A percentile compares a stretch with the other conserved stretches of the same genome.
Conservation (phyloP, 2,113 vertebrate species). For the Solenodon paradoxus region DNA sequence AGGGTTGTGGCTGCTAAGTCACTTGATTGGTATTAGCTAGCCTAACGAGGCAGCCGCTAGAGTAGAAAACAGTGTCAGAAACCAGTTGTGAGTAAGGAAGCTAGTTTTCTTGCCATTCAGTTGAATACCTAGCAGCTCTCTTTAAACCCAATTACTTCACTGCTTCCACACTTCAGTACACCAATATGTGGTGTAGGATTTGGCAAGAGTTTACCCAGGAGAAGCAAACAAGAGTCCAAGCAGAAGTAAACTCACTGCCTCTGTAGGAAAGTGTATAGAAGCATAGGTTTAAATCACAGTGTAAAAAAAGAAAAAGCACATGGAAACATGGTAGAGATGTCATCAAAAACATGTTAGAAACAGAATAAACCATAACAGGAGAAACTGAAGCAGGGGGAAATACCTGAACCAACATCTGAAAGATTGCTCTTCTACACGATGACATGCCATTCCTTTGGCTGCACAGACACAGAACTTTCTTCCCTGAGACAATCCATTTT, state of each 20-base stretch:
- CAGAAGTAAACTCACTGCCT: slow-evolving; percentile 33
- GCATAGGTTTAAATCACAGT: not conserved
- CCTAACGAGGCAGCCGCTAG: not conserved
- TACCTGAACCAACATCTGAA: slow-evolving; percentile 30
- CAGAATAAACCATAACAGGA: slow-evolving; percentile 39
- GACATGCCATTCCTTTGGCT: not conserved
- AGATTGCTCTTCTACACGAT: not conserved
- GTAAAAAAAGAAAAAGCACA: slow-evolving; percentile 67
- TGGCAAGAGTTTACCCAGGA: slow-evolving; percentile 42
- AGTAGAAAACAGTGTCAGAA: slow-evolving; percentile 1
- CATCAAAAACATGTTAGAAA: slow-evolving; percentile 30
- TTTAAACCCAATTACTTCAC: slow-evolving; percentile 37
- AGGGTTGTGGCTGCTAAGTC: not conserved
- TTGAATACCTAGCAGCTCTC: slow-evolving; percentile 36
- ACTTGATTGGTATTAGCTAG: not conserved
- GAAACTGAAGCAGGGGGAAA: not conserved
- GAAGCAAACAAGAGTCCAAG: slow-evolving; percentile 52
- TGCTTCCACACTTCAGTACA: slow-evolving; percentile 31
- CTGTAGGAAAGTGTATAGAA: not conserved
- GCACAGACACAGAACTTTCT: not conserved
- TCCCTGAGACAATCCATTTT: not conserved
- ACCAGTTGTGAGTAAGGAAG: not conserved
- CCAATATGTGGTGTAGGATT: slow-evolving; percentile 49
- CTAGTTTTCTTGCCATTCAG: not conserved
- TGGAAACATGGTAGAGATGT: slow-evolving; percentile 28